phyloP scores from a whole-genome alignment of 2,797 vertebrate species.

The Cephalopachus bancanus region DNA sequence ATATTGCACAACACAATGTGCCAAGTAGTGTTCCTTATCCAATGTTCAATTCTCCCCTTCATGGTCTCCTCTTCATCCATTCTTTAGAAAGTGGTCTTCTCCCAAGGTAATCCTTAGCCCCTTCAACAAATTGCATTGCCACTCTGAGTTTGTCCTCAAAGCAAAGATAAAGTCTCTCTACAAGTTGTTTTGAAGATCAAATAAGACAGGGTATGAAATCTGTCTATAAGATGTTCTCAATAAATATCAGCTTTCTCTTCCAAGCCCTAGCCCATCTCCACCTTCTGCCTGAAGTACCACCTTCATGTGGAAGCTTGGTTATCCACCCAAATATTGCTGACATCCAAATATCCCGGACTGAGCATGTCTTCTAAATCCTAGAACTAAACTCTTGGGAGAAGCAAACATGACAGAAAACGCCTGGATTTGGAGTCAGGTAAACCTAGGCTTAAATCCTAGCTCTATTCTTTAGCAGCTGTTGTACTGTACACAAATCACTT shows the following conservation, averaged over 20 bases:
- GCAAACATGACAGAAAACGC: not conserved
- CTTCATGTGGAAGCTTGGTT: not conserved
- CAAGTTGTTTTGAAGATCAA: not conserved
- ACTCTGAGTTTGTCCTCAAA: not conserved
- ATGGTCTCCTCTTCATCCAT: too few relatives aligned
- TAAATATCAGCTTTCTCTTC: not conserved
- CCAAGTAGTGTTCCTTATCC: not conserved
- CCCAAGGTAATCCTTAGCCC: not conserved
- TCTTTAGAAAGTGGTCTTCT: not conserved
- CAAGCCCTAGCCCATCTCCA: not conserved
- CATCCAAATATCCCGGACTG: not conserved
- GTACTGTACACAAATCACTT: not conserved
- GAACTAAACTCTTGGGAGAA: not conserved
- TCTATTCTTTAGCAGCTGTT: not conserved
- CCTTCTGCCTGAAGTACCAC: not conserved
- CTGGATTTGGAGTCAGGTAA: not conserved
- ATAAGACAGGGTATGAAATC: not conserved
- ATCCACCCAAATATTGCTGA: not conserved
- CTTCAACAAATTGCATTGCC: not conserved
- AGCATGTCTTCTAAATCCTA: not conserved
- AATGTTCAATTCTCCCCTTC: too few relatives aligned
- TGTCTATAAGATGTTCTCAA: not conserved
- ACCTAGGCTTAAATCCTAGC: not conserved
- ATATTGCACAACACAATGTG: accelerated
- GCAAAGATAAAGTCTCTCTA: not conserved